A percentile compares a stretch with the other conserved stretches of the same genome.
Evolutionary conservation across 2,113 vertebrate genomes (phyloP).

Genomic region (Dicrurus megarhynchus): DNA sequence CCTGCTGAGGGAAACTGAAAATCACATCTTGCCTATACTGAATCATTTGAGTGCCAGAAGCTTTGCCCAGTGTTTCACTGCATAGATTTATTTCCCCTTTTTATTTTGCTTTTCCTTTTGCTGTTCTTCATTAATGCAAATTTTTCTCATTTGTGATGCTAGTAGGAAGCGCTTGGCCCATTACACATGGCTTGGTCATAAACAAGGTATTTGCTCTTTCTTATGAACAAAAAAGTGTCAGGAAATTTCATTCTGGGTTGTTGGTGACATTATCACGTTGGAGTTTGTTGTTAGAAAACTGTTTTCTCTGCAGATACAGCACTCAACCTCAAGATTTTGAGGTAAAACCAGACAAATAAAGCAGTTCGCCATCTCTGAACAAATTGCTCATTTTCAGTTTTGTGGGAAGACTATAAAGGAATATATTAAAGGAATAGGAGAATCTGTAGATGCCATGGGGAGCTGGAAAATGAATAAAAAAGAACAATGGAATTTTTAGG

Average conservation of each 20-base stretch:
- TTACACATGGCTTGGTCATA: constrained; percentile 42
- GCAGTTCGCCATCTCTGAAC: background rate
- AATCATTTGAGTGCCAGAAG: background rate
- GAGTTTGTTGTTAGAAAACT: constrained; percentile 26
- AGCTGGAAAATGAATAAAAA: background rate
- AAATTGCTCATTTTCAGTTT: constrained; percentile 11
- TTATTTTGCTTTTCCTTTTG: constrained; percentile 22
- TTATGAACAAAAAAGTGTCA: background rate
- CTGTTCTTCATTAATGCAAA: constrained; percentile 44
- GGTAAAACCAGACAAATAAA: constrained; percentile 19
- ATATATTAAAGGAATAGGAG: background rate
- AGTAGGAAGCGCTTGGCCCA: background rate
- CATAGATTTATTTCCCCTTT: background rate
- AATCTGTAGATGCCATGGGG: background rate
- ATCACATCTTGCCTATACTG: background rate
- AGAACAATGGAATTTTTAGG: background rate
- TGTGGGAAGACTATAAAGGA: background rate
- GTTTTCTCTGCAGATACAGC: constrained; percentile 1
- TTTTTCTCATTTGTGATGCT: constrained; percentile 47
- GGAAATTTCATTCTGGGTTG: constrained; percentile 15
- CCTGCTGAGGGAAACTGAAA: background rate
- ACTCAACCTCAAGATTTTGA: constrained; percentile 4
- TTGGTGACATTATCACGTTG: constrained; percentile 22
- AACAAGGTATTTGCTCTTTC: constrained; percentile 49
- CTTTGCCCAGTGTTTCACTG: background rate